Percentiles rank a stretch among this genome's conserved stretches.
These are phyloP conservation scores for Nannospalax galili DNA, from an alignment of 2,113 vertebrate genomes.

Conservation along the genomic window DNA sequence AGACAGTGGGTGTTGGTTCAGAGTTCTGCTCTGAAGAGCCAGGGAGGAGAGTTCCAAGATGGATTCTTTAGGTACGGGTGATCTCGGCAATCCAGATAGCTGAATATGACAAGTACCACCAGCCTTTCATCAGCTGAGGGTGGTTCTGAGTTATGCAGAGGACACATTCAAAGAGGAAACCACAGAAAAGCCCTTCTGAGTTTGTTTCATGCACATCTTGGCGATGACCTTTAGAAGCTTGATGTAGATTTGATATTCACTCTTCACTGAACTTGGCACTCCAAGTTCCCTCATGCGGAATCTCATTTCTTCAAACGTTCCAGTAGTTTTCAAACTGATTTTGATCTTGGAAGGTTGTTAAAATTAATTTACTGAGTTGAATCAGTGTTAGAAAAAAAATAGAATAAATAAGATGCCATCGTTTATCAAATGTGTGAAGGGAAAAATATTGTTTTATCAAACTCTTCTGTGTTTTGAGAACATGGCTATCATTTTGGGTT, in stretches of 20 bases:
- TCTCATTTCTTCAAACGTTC: background rate
- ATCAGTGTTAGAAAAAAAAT: conserved; percentile 6
- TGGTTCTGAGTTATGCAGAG: conserved; percentile 20
- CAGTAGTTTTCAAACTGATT: background rate
- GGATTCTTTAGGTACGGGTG: background rate
- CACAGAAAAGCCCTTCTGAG: background rate
- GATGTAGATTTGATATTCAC: conserved; percentile 8
- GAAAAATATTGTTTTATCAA: conserved; percentile 10
- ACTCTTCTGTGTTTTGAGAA: background rate
- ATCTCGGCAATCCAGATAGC: background rate
- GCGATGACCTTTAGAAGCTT: background rate
- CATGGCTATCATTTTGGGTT: background rate
- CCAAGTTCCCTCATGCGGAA: background rate
- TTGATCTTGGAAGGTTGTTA: background rate
- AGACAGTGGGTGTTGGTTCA: background rate
- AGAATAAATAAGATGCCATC: background rate
- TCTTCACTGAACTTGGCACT: background rate
- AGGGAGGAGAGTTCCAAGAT: conserved; percentile 15
- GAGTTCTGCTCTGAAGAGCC: background rate
- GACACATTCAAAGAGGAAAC: background rate
- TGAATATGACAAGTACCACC: conserved; percentile 13
- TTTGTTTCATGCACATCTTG: background rate
- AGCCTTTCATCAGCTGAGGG: conserved; percentile 41
- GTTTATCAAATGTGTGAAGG: background rate
- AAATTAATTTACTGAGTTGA: background rate